Base-by-base conservation (phyloP, 2,888 invertebrate species). In the Papilio gigon region DNA sequence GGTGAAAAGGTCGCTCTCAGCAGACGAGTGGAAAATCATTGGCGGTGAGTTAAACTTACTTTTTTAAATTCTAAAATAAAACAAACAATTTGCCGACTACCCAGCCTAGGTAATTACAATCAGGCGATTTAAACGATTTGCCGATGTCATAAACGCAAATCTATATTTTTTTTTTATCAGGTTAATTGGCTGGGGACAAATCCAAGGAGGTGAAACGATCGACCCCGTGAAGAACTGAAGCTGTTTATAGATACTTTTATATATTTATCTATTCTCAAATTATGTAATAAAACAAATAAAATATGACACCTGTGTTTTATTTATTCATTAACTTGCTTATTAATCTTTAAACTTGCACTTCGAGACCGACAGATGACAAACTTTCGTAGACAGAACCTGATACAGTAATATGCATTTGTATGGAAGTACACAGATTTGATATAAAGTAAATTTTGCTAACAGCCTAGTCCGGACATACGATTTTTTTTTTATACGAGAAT, bases 1-100 rank as follows among this genome's bases (percentile, higher is more conserved):
- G 98, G 98, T 65, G 99, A 99, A 88, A 99, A 99, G 87, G 99
- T 99, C 79, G 99, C 99, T n/a, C 94, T 99, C 59, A 99, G 98
- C 85, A 95, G 99, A 84, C 95, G 99, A 91, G 98, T 99, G 50
- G 99, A 99, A 82, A 99, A 99, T 88, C 99, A 99, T 93, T 99
- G 99, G 99, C 96, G 99, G 96, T 96, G 87, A 58, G 37, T 44
- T 17, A 17, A 40, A 9, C 30, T 11, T 27, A 9, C 12, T 35
- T 50, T 5, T 47, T 8, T 50, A 17, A 12, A 11, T 47, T 8
- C 5, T 2, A 11, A 17, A 58, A 37, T 11, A 11, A 12, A 4
- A 20, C 9, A 44, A 1, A 3, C 12, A 27, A 6, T 30, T 30
- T 33, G 6, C n/a, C n/a, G n/a, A n/a, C n/a, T n/a, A n/a, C n/a